Evolutionary conservation across 2,888 invertebrate genomes (phyloP), one percentile per base, ranked within the genome.

Genomic region (Orthonevra nobilis): DNA sequence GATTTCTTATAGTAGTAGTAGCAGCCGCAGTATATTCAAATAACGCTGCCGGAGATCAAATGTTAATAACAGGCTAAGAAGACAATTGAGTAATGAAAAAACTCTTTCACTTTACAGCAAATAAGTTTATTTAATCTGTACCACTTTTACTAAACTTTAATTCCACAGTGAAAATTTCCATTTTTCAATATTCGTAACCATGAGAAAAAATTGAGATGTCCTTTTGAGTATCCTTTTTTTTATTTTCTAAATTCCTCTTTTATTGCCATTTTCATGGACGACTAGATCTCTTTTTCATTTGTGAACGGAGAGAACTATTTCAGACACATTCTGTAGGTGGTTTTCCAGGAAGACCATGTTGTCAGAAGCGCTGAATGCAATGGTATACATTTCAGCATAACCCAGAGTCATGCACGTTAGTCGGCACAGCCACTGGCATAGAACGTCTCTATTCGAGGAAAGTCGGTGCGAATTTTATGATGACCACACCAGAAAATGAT

Each of bases 401-500:
- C 34, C 46, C 34, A 6, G 32, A 19, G 14, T 12, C n/a, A 28
- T n/a, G 12, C 36, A 20, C 4, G 23, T 9, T 48, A 32, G 32
- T 6, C 19, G n/a, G 50, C 12, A n/a, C 26, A 30, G 34, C 28
- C 44, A 32, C 46, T 56, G 36, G 30, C 34, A 36, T 2, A 20
- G 23, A 30, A 14, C 32, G 10, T 34, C 50, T 56, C 56, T 44
- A 58, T 56, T 30, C 46, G 48, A 42, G 4, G 28, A 48, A 23
- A 19, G 26, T 14, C 40, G 42, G 17, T 19, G 52, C 12, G 60
- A 46, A 52, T 66, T 50, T 58, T 42, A 73, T 73, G 73, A 73
- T 66, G 73, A 58, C 66, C 52, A 66, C 42, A 58, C 66, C 58
- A 58, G 64, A 66, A 60, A 66, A 64, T 58, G 66, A 66, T 66